Evolutionary conservation across 2,113 vertebrate species (phyloP).

Genomic region (Nesogale talazaci): DNA sequence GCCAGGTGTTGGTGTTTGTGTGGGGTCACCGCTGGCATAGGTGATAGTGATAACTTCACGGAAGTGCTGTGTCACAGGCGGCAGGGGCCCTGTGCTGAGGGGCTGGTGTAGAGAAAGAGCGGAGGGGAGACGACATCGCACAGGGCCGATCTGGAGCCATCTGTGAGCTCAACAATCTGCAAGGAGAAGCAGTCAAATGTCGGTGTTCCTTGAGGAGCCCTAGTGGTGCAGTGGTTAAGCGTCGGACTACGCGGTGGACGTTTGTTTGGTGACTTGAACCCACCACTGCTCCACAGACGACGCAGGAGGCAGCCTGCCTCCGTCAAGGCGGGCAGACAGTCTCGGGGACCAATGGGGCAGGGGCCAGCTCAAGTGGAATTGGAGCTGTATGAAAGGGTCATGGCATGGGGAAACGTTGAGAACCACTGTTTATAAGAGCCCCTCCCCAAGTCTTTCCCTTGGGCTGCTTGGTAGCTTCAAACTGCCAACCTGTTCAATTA

Average conservation of each 20-base stretch:
- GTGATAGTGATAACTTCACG: not conserved
- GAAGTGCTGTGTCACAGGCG: too few relatives aligned
- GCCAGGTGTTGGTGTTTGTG: not conserved
- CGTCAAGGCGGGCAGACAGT: not conserved
- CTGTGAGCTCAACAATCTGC: not conserved
- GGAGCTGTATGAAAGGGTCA: too few relatives aligned
- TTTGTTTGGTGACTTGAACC: not conserved
- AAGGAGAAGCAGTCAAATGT: not conserved
- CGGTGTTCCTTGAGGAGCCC: not conserved
- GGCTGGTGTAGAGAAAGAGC: not conserved
- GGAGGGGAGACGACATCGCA: not conserved
- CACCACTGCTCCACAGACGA: not conserved
- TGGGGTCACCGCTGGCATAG: not conserved
- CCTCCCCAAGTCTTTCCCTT: too few relatives aligned
- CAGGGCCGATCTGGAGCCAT: too few relatives aligned
- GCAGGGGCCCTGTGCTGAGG: rapidly evolving
- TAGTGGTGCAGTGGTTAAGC: not conserved
- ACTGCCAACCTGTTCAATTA: too few relatives aligned
- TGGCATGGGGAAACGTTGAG: too few relatives aligned
- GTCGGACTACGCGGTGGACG: not conserved
- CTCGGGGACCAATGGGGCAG: too few relatives aligned
- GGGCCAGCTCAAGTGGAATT: too few relatives aligned
- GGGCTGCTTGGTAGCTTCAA: too few relatives aligned
- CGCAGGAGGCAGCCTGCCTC: not conserved
- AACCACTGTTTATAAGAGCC: too few relatives aligned